These are phyloP conservation scores for Quadroppia sp. DNA, from an alignment of 2,888 invertebrate species.

Conservation along the genomic window DNA sequence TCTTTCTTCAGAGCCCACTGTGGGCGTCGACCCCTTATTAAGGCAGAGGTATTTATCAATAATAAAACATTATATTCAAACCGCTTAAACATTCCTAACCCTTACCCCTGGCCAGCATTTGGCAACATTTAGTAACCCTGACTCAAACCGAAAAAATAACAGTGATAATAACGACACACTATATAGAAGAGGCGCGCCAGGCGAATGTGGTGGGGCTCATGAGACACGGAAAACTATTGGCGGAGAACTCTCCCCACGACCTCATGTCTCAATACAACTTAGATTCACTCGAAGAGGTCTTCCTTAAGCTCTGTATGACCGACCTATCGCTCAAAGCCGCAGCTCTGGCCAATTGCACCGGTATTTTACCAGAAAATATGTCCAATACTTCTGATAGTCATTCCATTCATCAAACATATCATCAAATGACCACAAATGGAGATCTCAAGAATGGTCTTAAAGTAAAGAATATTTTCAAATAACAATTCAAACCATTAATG, in stretches of 20 bases:
- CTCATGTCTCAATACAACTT: constrained; percentile 58
- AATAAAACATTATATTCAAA: constrained; percentile 12
- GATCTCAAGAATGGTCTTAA: constrained; percentile 42
- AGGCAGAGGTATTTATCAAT: constrained; percentile 49
- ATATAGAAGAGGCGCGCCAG: constrained; percentile 79
- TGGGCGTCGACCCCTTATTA: constrained; percentile 84
- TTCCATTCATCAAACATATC: constrained; percentile 14
- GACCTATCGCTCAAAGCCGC: constrained; percentile 47
- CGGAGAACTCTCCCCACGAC: constrained; percentile 77
- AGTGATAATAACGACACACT: constrained; percentile 69
- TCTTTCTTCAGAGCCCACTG: constrained; percentile 74
- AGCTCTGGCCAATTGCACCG: constrained; percentile 32
- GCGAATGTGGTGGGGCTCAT: constrained; percentile 71
- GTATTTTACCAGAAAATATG: neutral
- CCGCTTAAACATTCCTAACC: neutral
- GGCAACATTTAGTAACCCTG: constrained; percentile 53
- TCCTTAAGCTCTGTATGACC: constrained; percentile 67
- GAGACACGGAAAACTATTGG: constrained; percentile 82
- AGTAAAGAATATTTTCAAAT: too few species aligned
- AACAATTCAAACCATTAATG: too few species aligned
- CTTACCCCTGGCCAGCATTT: constrained; percentile 52
- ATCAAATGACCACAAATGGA: constrained; percentile 39
- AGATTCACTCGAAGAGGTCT: constrained; percentile 76
- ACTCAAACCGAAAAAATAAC: constrained; percentile 51
- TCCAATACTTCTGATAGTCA: neutral